phyloP scores from a whole-genome alignment of 2,888 invertebrate genomes.

The Poecilus cupreus region DNA sequence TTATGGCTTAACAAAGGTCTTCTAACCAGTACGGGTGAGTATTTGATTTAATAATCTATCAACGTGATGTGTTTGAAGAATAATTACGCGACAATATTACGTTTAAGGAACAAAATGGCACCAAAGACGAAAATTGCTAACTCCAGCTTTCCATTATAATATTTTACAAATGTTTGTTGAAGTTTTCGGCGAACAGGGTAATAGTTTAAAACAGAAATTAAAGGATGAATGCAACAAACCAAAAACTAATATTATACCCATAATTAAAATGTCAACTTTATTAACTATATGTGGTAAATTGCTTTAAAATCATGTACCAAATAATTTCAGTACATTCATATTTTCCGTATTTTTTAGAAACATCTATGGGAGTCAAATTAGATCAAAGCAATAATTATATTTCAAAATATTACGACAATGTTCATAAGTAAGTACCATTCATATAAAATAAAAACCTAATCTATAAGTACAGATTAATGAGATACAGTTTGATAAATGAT shows the following conservation, averaged over 20 bases:
- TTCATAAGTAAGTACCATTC: constrained; percentile 68
- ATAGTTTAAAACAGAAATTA: constrained; percentile 68
- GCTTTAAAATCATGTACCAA: background rate
- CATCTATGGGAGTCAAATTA: constrained; percentile 82
- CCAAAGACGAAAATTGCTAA: constrained; percentile 76
- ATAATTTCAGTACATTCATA: background rate
- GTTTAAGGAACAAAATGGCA: constrained; percentile 75
- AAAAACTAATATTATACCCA: constrained; percentile 73
- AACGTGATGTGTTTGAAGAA: no score
- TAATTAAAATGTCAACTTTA: constrained; percentile 79
- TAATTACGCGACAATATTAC: background rate
- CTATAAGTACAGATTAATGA: no score
- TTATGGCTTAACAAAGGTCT: constrained; percentile 70
- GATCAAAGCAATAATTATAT: constrained; percentile 71
- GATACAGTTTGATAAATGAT: no score
- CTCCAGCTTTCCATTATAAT: constrained; percentile 80
- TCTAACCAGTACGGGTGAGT: no score
- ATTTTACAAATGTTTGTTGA: constrained; percentile 73
- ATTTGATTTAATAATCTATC: no score
- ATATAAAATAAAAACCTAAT: no score
- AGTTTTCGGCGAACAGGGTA: constrained; percentile 72
- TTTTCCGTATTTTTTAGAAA: constrained; percentile 72
- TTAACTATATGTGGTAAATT: constrained; percentile 72
- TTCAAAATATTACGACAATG: constrained; percentile 76
- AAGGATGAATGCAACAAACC: constrained; percentile 65